Percentiles rank a stretch among this genome's conserved stretches.
phyloP scores from a whole-genome alignment of 2,113 vertebrate genomes.

The Microtus richardsoni region DNA sequence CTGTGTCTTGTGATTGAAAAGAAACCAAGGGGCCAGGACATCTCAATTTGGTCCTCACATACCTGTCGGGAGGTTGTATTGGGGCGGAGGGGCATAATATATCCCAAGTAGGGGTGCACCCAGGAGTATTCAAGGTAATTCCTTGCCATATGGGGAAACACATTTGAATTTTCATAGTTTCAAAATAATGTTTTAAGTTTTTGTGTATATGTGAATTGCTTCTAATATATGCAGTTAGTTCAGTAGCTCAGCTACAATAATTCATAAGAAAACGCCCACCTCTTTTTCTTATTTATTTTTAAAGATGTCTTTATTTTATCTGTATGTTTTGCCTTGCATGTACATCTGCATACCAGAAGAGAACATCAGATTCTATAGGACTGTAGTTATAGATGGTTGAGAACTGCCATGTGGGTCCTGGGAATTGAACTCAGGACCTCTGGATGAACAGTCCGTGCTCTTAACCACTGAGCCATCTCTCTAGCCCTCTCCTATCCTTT shows the following conservation, averaged over 20 bases:
- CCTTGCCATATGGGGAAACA: not conserved
- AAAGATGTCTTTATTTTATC: not conserved
- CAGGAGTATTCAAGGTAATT: not conserved
- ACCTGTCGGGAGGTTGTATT: not conserved
- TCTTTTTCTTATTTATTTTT: not conserved
- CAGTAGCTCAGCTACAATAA: not conserved
- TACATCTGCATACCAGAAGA: not conserved
- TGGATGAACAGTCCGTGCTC: not conserved
- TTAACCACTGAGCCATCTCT: not conserved
- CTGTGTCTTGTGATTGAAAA: not conserved
- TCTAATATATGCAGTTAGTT: not conserved
- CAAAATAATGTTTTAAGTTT: constrained; percentile 23
- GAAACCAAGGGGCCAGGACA: not conserved
- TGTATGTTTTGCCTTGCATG: not conserved
- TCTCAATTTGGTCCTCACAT: not conserved
- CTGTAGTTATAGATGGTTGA: not conserved
- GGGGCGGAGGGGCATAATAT: not conserved
- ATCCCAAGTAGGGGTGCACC: not conserved
- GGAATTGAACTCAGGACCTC: not conserved
- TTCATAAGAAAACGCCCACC: not conserved
- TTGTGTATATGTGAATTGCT: not conserved
- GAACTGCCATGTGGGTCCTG: not conserved
- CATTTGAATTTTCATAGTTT: constrained; percentile 1
- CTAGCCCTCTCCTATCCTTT: too few species aligned
- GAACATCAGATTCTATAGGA: not conserved